A percentile compares a stretch with the other conserved stretches of the same genome.
phyloP scores from a whole-genome alignment of 2,797 vertebrate genomes.

The Micrastur ruficollis region DNA sequence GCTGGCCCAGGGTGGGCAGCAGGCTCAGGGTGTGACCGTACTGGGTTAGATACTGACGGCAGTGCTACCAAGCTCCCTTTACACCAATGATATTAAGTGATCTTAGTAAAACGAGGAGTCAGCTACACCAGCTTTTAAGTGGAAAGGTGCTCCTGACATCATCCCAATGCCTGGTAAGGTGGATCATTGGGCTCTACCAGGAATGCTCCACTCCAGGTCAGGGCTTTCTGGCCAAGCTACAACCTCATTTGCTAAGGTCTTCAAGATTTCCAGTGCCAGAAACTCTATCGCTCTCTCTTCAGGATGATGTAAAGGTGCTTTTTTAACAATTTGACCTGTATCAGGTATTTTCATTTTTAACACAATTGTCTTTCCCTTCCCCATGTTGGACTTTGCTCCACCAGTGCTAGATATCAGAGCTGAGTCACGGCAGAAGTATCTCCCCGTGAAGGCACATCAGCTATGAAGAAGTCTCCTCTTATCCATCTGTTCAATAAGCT shows the following conservation, averaged over 20 bases:
- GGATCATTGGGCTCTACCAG: not conserved
- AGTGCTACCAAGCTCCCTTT: not conserved
- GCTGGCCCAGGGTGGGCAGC: not conserved
- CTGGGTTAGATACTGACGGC: not conserved
- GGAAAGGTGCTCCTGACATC: not conserved
- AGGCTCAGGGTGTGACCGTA: not conserved
- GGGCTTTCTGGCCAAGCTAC: not conserved
- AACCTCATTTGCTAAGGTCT: not conserved
- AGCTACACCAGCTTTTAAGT: not conserved
- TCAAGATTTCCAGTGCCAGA: not conserved
- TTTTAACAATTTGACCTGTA: not conserved
- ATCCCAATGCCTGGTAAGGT: accelerated
- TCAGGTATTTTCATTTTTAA: not conserved
- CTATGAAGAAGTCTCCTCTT: not conserved
- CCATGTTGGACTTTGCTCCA: not conserved
- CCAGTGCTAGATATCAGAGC: not conserved
- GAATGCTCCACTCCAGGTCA: not conserved
- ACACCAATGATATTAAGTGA: not conserved
- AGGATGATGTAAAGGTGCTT: not conserved
- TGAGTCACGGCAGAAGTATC: not conserved
- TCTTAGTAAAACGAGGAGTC: not conserved
- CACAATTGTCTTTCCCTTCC: not conserved
- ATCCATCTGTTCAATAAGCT: not conserved
- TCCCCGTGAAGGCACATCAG: not conserved
- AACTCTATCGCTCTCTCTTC: not conserved